Percentiles rank a stretch among this genome's conserved stretches.
phyloP scores from a whole-genome alignment of 2,888 invertebrate genomes.

The Leptothorax acervorum region DNA sequence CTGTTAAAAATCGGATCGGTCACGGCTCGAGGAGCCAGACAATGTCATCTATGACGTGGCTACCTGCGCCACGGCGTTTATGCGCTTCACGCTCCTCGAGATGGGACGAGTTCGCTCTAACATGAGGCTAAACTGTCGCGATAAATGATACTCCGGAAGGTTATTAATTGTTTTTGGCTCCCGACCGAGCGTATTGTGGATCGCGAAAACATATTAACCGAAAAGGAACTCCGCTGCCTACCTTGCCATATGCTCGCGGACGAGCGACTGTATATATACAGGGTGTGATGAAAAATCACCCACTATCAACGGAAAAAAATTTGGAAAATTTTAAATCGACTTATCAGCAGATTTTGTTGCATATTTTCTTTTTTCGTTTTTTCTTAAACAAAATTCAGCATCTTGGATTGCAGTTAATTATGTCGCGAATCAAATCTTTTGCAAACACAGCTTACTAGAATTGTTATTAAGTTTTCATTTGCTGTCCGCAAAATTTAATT shows the following conservation, averaged over 20 bases:
- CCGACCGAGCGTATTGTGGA: slow-evolving; percentile 81
- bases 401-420: not conserved
- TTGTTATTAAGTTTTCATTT: not conserved
- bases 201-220: slow-evolving; percentile 84
- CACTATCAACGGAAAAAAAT: not conserved
- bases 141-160: slow-evolving; percentile 84
- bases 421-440: not conserved
- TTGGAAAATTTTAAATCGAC: not conserved
- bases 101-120: slow-evolving; percentile 55
- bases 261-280: not conserved
- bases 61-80: slow-evolving; percentile 43
- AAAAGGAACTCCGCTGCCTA: slow-evolving; percentile 74
- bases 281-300: slow-evolving; percentile 26
- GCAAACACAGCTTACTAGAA: not conserved
- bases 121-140: slow-evolving; percentile 84
- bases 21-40: slow-evolving; percentile 82
- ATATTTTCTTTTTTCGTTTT: not conserved
- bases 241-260: slow-evolving; percentile 67
- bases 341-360: not conserved
- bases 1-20: slow-evolving; percentile 85
- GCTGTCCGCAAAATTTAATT: too few species aligned
- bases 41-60: slow-evolving; percentile 69
- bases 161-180: slow-evolving; percentile 85
- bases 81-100: slow-evolving; percentile 24
- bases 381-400: not conserved